Evolutionary conservation across 2,797 vertebrate species (phyloP).

Genomic region (Lindbergichthys nudifrons): DNA sequence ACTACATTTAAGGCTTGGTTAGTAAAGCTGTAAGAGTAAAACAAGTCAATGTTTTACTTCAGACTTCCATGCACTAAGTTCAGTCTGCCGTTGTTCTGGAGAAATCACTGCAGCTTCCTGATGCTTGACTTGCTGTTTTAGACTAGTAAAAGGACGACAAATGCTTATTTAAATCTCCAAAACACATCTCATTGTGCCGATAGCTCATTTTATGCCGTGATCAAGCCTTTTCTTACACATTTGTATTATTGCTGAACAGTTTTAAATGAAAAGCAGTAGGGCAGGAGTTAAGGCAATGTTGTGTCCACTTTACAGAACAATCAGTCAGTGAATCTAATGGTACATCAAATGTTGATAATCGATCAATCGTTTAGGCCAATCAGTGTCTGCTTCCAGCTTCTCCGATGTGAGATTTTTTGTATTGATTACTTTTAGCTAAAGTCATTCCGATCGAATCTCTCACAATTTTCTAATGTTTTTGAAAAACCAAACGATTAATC

Average conservation of each 20-base stretch:
- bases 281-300: not conserved
- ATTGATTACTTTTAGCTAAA: not conserved
- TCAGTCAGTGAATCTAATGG: not conserved
- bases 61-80: not conserved
- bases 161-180: not conserved
- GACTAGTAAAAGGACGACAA: slow-evolving; percentile 3
- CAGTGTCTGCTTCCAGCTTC: not conserved
- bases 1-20: not conserved
- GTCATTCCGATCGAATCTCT: not conserved
- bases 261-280: not conserved
- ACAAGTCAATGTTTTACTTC: not conserved
- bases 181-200: not conserved
- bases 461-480: not conserved
- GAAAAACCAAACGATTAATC: slow-evolving; percentile 19
- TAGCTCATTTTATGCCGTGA: not conserved
- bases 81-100: not conserved
- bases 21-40: not conserved
- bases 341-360: not conserved
- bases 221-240: not conserved
- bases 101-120: slow-evolving; percentile 12
- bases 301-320: not conserved
- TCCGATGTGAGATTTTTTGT: slow-evolving; percentile 5
- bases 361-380: slow-evolving; percentile 21
- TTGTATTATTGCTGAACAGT: not conserved
- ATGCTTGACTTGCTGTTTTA: not conserved